Percentiles rank a stretch among this genome's conserved stretches.
Evolutionary conservation across 2,888 invertebrate species (phyloP).

Genomic region (Hemistola chrysoprasaria): DNA sequence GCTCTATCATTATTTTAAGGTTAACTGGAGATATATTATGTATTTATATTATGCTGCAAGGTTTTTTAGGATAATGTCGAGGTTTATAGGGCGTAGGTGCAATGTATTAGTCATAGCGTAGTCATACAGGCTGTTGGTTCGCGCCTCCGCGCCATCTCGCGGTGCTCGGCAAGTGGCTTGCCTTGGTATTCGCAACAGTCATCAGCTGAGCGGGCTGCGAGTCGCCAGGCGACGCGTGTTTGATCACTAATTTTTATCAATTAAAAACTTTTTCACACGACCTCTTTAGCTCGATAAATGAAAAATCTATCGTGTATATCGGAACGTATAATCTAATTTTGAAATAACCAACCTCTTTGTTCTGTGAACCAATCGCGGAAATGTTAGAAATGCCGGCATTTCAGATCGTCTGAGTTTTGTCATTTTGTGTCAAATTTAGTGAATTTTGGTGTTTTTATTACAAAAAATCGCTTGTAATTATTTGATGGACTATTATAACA

Average conservation of each 20-base stretch:
- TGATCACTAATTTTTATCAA: constrained; percentile 45
- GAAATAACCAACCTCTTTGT: constrained; percentile 34
- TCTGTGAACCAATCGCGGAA: no score
- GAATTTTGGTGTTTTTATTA: constrained; percentile 41
- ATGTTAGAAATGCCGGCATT: constrained; percentile 25
- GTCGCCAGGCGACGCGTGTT: constrained; percentile 70
- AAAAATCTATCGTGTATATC: constrained; percentile 17
- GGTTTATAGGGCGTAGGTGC: constrained; percentile 58
- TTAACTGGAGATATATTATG: no score
- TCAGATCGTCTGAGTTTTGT: constrained; percentile 19
- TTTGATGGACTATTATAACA: no score
- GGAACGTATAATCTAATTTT: constrained; percentile 34
- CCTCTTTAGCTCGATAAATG: constrained; percentile 8
- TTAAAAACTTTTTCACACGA: no score
- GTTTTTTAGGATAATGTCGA: constrained; percentile 16
- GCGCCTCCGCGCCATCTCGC: constrained; percentile 42
- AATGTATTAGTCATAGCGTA: constrained; percentile 50
- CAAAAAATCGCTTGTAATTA: constrained; percentile 51
- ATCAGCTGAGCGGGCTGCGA: constrained; percentile 40
- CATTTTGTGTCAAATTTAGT: constrained; percentile 65
- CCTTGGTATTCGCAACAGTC: constrained; percentile 39
- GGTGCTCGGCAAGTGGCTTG: constrained; percentile 40
- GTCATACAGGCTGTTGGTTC: constrained; percentile 59
- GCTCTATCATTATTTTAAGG: no score
- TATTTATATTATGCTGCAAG: constrained; percentile 3